phyloP scores from a whole-genome alignment of 30 jellyfish, hydroid and myxozoan species.

The Pseudorhiza aurosa region DNA sequence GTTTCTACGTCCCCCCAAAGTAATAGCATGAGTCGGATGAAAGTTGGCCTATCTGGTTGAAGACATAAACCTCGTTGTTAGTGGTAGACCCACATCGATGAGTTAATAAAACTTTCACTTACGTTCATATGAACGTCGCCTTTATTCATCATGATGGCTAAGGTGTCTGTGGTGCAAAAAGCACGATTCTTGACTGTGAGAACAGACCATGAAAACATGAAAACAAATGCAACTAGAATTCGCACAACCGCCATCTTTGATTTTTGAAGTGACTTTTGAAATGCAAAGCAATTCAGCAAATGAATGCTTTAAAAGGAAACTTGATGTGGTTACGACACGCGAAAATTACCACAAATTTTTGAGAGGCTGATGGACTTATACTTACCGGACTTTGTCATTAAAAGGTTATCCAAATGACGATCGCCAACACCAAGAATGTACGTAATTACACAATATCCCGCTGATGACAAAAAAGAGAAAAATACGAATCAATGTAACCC shows the following conservation, averaged over 20 bases:
- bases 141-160: conserved; percentile 43
- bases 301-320: too few species aligned
- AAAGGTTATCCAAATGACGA: conserved; percentile 91
- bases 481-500: too few species aligned
- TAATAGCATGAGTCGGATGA: conserved; percentile 46
- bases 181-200: conserved; percentile 37
- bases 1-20: conserved; percentile 38
- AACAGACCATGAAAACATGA: conserved; percentile 10
- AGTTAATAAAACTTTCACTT: conserved; percentile 21
- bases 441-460: conserved; percentile 98
- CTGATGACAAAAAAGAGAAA: conserved; percentile 34
- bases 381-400: conserved; percentile 92
- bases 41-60: conserved; percentile 44
- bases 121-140: conserved; percentile 12
- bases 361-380: too few species aligned
- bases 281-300: too few species aligned
- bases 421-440: conserved; percentile 98
- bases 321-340: too few species aligned
- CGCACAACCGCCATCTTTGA: conserved; percentile 44
- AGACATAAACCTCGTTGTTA: conserved; percentile 53
- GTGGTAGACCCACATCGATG: conserved; percentile 43
- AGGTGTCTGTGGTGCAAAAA: conserved; percentile 31
- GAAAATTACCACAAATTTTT: too few species aligned
- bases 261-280: too few species aligned
- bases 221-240: conserved; percentile 23